Evolutionary conservation across 2,888 invertebrate genomes (phyloP).

Genomic region (Cephus runcator): DNA sequence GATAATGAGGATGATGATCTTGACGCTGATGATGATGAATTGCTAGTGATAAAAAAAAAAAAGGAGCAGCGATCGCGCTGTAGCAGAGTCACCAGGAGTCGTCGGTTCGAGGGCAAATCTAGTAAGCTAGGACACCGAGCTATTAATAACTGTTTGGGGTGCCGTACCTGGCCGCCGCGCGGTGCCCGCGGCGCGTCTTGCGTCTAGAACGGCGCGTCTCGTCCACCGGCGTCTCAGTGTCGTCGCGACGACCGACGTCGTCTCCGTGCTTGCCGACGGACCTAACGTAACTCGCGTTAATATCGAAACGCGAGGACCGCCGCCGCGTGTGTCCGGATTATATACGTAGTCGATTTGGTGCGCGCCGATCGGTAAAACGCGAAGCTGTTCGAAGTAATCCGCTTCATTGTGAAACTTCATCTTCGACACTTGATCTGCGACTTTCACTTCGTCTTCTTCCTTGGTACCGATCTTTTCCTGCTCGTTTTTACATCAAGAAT

Average conservation of each 20-base stretch:
- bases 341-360: background rate
- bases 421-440: background rate
- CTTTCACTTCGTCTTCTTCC: background rate
- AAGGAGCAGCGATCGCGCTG: background rate
- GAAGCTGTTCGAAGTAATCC: background rate
- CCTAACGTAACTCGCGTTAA: constrained; percentile 11
- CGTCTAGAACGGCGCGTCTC: constrained; percentile 54
- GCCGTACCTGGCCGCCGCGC: constrained; percentile 62
- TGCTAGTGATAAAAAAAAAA: background rate
- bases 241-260: constrained; percentile 61
- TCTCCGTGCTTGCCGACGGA: constrained; percentile 17
- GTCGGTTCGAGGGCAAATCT: constrained; percentile 59
- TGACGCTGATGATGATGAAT: background rate
- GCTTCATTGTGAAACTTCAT: background rate
- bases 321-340: background rate
- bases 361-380: background rate
- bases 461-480: background rate
- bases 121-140: constrained; percentile 62
- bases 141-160: constrained; percentile 65
- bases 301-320: background rate
- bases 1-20: background rate
- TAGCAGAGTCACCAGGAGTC: constrained; percentile 13
- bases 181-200: constrained; percentile 44
- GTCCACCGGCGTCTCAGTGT: constrained; percentile 63
- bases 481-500: background rate